Evolutionary conservation across 1,140 invertebrate species (phyloP).

Genomic region (Formica selysi): DNA sequence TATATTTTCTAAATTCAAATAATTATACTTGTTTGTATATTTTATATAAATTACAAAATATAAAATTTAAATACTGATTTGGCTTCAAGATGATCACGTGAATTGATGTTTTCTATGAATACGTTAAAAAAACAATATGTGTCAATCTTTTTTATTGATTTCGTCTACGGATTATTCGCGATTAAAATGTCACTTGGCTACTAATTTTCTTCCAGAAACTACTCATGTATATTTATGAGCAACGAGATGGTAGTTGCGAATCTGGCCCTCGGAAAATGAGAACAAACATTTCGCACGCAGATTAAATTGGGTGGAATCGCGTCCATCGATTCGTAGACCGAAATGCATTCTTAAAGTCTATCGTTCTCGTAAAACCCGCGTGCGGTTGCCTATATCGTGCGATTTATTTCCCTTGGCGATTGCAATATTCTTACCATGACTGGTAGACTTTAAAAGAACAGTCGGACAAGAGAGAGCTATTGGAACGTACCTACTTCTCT

Average conservation of each 20-base stretch:
- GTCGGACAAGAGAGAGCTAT: constrained; percentile 33
- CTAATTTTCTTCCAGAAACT: background rate
- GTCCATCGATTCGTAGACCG: background rate
- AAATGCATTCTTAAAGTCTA: constrained; percentile 53
- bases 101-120: background rate
- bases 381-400: constrained; percentile 34
- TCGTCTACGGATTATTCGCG: constrained; percentile 10
- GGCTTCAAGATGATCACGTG: background rate
- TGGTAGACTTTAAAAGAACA: constrained; percentile 46
- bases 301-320: constrained; percentile 26
- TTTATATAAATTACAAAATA: background rate
- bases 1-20: background rate
- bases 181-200: background rate
- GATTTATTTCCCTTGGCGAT: constrained; percentile 61
- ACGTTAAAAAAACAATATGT: too few relatives aligned
- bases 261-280: background rate
- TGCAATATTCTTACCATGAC: constrained; percentile 40
- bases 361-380: constrained; percentile 42
- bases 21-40: background rate
- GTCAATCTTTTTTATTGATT: background rate
- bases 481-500: constrained; percentile 36
- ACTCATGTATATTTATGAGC: background rate
- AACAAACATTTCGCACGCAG: constrained; percentile 29
- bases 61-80: background rate
- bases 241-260: background rate